phyloP scores from a whole-genome alignment of 2,797 vertebrate species.

The Myripristis jacobus region DNA sequence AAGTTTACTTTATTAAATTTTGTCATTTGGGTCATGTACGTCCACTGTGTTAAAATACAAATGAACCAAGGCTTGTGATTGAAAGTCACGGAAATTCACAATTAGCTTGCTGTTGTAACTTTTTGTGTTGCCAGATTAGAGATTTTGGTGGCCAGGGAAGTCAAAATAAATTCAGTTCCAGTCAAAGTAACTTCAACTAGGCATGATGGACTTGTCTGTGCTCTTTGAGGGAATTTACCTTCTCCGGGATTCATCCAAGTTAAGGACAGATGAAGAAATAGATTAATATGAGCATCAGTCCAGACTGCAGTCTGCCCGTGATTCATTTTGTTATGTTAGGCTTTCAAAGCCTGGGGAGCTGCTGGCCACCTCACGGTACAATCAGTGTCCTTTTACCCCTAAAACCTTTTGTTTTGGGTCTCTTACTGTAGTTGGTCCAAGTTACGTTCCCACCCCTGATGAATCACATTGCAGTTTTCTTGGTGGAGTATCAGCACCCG shows the following conservation, averaged over 20 bases:
- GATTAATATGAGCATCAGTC: not conserved
- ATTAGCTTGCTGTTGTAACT: too few relatives aligned
- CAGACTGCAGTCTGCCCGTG: not conserved
- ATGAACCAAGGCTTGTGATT: not conserved
- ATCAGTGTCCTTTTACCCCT: not conserved
- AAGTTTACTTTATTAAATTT: too few relatives aligned
- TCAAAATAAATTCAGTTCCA: too few relatives aligned
- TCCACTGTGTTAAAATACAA: not conserved
- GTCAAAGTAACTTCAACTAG: too few relatives aligned
- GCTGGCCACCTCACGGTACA: constrained; percentile 2
- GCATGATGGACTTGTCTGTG: too few relatives aligned
- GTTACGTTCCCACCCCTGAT: too few relatives aligned
- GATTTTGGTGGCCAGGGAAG: not conserved
- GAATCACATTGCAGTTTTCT: constrained; percentile 3
- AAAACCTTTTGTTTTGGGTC: constrained; percentile 1
- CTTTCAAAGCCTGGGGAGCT: not conserved
- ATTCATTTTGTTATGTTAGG: too few relatives aligned
- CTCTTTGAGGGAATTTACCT: too few relatives aligned
- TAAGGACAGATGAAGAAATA: not conserved
- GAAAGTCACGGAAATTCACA: not conserved
- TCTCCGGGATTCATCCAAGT: too few relatives aligned
- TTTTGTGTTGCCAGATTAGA: not conserved
- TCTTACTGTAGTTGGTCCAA: too few relatives aligned
- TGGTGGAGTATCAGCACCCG: not conserved
- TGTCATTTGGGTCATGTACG: not conserved